phyloP scores from a whole-genome alignment of 2,797 vertebrate species.

The Luscinia luscinia region DNA sequence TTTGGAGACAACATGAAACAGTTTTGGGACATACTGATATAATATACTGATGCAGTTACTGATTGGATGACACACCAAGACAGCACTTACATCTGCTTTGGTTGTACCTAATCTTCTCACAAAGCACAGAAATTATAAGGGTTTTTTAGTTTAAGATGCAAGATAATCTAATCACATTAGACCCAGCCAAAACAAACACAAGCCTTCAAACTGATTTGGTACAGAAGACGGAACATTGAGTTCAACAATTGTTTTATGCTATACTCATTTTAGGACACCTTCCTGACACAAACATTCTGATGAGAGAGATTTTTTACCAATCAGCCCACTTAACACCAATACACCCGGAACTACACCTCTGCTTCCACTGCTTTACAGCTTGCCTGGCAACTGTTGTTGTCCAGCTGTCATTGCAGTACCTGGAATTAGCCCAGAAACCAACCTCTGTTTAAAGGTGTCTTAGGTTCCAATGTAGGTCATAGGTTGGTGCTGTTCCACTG shows the following conservation, averaged over 20 bases:
- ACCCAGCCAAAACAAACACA: background rate
- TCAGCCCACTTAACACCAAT: background rate
- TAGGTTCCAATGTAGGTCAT: background rate
- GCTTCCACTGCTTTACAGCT: background rate
- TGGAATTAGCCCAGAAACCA: background rate
- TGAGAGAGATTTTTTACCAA: background rate
- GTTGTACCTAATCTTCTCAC: background rate
- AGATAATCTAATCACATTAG: background rate
- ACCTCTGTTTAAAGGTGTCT: background rate
- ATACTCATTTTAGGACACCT: background rate
- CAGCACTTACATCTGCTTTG: background rate
- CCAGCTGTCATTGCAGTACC: background rate
- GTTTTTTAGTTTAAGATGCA: background rate
- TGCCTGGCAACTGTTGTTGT: slow-evolving; percentile 8
- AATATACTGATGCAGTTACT: background rate
- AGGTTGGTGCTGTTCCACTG: background rate
- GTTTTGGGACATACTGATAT: background rate
- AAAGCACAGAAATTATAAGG: background rate
- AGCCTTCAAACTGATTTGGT: background rate
- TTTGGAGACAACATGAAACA: background rate
- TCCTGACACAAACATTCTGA: background rate
- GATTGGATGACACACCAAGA: background rate
- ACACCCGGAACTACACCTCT: background rate
- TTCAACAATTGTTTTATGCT: background rate
- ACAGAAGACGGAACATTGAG: background rate